These are phyloP conservation scores for Sipha maydis DNA, from an alignment of 2,888 invertebrate genomes.

Conservation along the genomic window DNA sequence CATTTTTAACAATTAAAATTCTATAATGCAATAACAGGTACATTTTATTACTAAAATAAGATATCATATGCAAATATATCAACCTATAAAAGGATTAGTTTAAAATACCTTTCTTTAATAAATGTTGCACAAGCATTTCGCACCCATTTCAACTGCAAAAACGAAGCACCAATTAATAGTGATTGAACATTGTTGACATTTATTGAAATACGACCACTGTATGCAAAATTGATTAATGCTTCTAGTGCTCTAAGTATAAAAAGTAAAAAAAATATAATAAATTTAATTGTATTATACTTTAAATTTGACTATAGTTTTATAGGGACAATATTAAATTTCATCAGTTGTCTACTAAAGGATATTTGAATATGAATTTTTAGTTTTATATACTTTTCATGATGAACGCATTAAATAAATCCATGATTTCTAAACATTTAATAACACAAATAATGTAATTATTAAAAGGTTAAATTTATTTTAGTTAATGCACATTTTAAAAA, in stretches of 20 bases:
- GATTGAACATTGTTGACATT: conserved; percentile 84
- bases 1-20: too few species aligned
- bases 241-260: conserved; percentile 77
- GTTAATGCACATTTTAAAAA: too few species aligned
- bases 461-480: too few species aligned
- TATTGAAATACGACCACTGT: conserved; percentile 81
- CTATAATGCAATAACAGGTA: too few species aligned
- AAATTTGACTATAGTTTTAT: background rate
- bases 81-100: background rate
- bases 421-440: too few species aligned
- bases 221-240: conserved; percentile 85
- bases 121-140: conserved; percentile 86
- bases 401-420: too few species aligned
- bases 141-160: conserved; percentile 81
- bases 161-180: conserved; percentile 85
- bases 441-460: too few species aligned
- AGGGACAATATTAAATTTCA: background rate
- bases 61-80: background rate
- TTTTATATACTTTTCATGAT: too few species aligned
- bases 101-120: conserved; percentile 74
- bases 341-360: background rate
- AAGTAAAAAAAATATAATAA: background rate
- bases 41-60: background rate
- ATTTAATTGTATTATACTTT: background rate
- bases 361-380: background rate